Evolutionary conservation across 2,113 vertebrate species (phyloP).

Genomic region (Cyanoramphus novaezelandiae): DNA sequence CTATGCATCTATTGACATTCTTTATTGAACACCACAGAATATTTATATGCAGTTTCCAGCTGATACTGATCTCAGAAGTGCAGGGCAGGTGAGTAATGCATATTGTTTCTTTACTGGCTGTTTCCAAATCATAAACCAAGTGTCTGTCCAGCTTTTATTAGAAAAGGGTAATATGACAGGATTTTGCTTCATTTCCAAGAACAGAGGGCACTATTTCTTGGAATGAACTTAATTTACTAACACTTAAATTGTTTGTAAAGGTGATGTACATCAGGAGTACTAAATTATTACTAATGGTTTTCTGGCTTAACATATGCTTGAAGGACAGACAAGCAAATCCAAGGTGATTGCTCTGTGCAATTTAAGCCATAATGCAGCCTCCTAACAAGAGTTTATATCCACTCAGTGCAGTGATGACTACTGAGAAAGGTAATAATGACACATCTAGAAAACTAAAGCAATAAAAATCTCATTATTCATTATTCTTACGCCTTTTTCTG

Average conservation of each 20-base stretch:
- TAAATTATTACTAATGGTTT: neutral
- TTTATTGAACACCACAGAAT: neutral
- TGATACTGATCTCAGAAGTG: neutral
- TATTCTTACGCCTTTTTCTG: neutral
- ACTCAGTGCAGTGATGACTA: neutral
- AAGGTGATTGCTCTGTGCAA: neutral
- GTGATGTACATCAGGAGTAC: neutral
- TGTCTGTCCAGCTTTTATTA: neutral
- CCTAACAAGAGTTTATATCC: neutral
- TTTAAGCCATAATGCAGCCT: neutral
- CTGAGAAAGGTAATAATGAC: slow-evolving; percentile 5
- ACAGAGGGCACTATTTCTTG: neutral
- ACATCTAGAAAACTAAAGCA: slow-evolving; percentile 10
- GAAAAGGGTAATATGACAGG: neutral
- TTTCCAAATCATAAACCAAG: neutral
- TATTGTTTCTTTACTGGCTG: neutral
- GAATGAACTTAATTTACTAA: neutral
- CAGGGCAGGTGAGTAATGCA: neutral
- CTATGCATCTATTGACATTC: neutral
- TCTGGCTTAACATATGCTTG: neutral
- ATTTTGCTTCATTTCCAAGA: neutral
- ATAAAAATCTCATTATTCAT: slow-evolving; percentile 1
- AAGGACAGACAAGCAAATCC: neutral
- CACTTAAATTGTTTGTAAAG: neutral
- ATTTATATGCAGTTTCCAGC: slow-evolving; percentile 23